A percentile compares a stretch with the other conserved stretches of the same genome.
Conservation (phyloP, 2,888 invertebrate species). For the Abrostola triplasia region DNA sequence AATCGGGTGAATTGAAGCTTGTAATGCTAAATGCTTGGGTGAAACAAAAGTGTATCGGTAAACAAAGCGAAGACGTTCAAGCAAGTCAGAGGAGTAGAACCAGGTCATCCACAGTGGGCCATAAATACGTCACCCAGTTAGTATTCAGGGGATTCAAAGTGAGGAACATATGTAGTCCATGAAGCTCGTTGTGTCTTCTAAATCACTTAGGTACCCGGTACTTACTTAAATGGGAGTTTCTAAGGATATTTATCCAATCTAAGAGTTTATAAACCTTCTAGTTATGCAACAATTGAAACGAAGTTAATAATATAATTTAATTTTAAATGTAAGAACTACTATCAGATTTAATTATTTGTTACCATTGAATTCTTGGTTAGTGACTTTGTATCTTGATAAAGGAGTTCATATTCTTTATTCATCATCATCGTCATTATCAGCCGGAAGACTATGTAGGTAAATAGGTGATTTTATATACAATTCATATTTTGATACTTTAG, state of each 20-base stretch:
- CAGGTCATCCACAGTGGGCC: too few relatives aligned
- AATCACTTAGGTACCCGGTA: background rate
- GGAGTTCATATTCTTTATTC: too few relatives aligned
- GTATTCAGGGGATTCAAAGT: background rate
- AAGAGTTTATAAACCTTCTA: background rate
- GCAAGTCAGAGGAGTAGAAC: background rate
- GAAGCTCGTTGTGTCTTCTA: background rate
- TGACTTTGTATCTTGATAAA: too few relatives aligned
- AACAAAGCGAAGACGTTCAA: background rate
- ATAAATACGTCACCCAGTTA: background rate
- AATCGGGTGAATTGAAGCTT: conserved; percentile 71
- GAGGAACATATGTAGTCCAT: background rate
- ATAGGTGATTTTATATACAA: too few relatives aligned
- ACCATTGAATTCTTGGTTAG: too few relatives aligned
- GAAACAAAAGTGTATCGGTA: conserved; percentile 30
- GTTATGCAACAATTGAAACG: background rate
- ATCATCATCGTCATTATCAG: too few relatives aligned
- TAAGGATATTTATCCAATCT: background rate
- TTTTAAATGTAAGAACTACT: too few relatives aligned
- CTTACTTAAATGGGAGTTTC: background rate
- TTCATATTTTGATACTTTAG: too few relatives aligned
- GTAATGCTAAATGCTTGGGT: conserved; percentile 64
- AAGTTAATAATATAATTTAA: background rate
- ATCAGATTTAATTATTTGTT: too few relatives aligned
- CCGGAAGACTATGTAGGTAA: too few relatives aligned